Percentiles rank a stretch among this genome's conserved stretches.
phyloP scores from a whole-genome alignment of 1,140 invertebrate genomes.

The Calliphora vicina region DNA sequence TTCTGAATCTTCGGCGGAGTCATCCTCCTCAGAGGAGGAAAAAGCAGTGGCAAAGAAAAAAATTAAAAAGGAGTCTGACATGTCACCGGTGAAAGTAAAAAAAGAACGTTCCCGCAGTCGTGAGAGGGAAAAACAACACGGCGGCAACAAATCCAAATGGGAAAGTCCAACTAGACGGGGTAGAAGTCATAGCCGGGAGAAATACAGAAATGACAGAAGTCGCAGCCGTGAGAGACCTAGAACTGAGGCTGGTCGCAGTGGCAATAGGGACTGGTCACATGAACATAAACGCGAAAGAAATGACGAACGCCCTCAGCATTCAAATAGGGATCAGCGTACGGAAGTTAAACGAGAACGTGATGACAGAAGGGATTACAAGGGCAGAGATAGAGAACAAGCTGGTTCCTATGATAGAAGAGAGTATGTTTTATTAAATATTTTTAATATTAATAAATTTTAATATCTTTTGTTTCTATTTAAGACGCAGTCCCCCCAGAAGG shows the following conservation, averaged over 20 bases:
- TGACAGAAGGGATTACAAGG: constrained; percentile 9
- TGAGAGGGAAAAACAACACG: constrained; percentile 19
- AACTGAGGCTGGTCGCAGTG: constrained; percentile 10
- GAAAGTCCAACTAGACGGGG: constrained; percentile 32
- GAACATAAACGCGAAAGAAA: background rate
- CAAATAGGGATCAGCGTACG: background rate
- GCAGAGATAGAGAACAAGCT: background rate
- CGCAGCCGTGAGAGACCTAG: constrained; percentile 17
- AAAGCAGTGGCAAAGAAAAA: constrained; percentile 23
- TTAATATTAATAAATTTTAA: background rate
- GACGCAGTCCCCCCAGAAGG: constrained; percentile 54
- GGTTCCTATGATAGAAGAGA: background rate
- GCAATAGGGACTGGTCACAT: background rate
- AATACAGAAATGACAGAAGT: background rate
- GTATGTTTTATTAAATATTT: background rate
- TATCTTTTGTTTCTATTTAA: constrained; percentile 19
- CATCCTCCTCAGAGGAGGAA: background rate
- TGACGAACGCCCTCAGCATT: background rate
- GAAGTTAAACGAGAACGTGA: constrained; percentile 6
- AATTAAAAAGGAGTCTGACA: background rate
- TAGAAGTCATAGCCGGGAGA: constrained; percentile 21
- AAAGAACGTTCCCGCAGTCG: background rate
- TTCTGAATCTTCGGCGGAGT: background rate
- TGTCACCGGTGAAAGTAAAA: background rate
- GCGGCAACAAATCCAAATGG: constrained; percentile 23